Evolutionary conservation across 2,113 vertebrate species (phyloP).

Genomic region (Phyllostomus hastatus): DNA sequence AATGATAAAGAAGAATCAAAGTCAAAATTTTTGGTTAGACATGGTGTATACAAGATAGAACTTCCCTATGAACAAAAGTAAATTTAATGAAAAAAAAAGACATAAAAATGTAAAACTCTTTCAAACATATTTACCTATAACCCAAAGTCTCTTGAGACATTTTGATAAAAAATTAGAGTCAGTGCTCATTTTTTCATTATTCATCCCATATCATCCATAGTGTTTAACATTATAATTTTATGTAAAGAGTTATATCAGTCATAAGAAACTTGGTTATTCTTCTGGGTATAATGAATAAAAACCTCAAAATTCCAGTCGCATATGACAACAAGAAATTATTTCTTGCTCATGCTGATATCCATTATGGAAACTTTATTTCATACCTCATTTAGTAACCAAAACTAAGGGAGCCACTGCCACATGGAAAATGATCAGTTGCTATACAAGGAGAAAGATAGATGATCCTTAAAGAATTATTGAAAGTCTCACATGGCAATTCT

Average conservation of each 20-base stretch:
- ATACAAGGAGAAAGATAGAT: neutral
- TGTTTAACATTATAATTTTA: neutral
- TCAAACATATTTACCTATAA: neutral
- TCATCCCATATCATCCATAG: neutral
- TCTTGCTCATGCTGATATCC: neutral
- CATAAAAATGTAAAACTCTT: neutral
- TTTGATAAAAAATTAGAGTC: neutral
- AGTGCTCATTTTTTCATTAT: neutral
- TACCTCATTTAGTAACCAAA: neutral
- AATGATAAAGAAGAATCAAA: neutral
- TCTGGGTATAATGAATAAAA: neutral
- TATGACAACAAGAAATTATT: neutral
- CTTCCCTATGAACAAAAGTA: neutral
- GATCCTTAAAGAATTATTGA: neutral
- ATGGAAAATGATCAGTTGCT: neutral
- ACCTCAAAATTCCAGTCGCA: neutral
- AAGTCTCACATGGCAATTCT: neutral
- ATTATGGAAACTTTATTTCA: neutral
- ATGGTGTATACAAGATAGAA: neutral
- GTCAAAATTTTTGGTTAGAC: neutral
- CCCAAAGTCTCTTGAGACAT: neutral
- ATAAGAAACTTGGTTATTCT: neutral
- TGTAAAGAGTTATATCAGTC: neutral
- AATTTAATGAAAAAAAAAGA: neutral
- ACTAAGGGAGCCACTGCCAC: neutral